A percentile compares a stretch with the other conserved stretches of the same genome.
Evolutionary conservation across 2,797 vertebrate species (phyloP).

Genomic region (Psittacula derbiana): DNA sequence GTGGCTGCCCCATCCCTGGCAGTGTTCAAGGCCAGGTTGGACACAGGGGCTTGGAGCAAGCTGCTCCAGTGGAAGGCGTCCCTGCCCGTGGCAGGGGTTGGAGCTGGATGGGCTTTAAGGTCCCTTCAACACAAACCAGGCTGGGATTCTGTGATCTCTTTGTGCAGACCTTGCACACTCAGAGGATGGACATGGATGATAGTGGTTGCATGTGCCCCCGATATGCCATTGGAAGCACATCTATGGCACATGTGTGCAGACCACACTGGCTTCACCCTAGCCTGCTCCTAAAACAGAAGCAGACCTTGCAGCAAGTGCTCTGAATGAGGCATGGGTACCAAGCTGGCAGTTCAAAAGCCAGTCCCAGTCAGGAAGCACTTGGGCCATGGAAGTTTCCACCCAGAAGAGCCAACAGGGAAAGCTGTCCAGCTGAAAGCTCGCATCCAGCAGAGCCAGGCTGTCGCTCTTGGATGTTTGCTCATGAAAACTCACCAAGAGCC

Average conservation of each 20-base stretch:
- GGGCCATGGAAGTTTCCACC: accelerated
- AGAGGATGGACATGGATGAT: not conserved
- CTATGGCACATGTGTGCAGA: not conserved
- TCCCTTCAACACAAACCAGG: not conserved
- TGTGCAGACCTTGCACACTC: not conserved
- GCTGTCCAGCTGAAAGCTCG: not conserved
- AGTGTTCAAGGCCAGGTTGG: no score
- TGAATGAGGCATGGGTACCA: not conserved
- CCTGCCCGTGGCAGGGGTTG: not conserved
- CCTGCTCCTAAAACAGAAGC: not conserved
- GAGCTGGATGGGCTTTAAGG: not conserved
- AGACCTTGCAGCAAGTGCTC: not conserved
- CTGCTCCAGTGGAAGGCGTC: not conserved
- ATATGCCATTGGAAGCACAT: not conserved
- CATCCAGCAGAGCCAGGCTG: not conserved
- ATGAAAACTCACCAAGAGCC: not conserved
- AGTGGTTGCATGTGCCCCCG: not conserved
- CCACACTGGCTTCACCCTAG: not conserved
- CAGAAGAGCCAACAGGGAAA: not conserved
- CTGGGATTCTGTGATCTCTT: not conserved
- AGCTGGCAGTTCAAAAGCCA: not conserved
- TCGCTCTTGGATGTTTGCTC: accelerated
- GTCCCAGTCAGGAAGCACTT: not conserved
- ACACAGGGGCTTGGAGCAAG: no score
- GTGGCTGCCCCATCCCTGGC: no score